phyloP scores from a whole-genome alignment of 2,888 invertebrate species.

The Cephus sareptanus region DNA sequence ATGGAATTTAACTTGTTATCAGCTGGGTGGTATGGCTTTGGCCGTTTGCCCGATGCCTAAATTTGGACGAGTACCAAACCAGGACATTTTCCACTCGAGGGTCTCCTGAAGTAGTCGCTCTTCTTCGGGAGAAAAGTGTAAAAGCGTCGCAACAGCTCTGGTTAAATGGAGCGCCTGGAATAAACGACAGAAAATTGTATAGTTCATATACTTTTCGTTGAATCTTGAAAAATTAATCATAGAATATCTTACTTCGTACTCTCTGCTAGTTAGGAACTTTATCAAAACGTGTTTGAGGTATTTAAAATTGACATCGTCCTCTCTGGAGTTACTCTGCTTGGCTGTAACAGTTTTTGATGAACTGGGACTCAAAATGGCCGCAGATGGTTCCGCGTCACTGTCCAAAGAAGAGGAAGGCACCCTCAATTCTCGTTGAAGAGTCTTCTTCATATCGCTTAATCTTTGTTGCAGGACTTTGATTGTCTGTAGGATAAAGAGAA shows the following conservation, averaged over 20 bases:
- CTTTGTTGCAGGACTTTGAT: constrained; percentile 90
- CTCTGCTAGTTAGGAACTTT: constrained; percentile 90
- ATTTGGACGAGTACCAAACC: constrained; percentile 76
- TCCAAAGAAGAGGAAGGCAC: constrained; percentile 67
- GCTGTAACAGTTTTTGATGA: constrained; percentile 67
- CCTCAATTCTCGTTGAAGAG: constrained; percentile 86
- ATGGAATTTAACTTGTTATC: constrained; percentile 60
- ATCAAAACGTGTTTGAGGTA: constrained; percentile 94
- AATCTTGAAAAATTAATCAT: neutral
- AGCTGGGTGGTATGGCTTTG: constrained; percentile 71
- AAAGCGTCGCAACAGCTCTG: constrained; percentile 85
- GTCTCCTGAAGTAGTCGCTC: constrained; percentile 86
- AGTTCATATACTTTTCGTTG: neutral
- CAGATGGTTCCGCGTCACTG: constrained; percentile 71
- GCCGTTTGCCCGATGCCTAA: constrained; percentile 69
- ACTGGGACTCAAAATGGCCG: constrained; percentile 76
- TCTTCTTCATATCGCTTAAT: constrained; percentile 90
- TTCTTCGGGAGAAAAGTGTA: constrained; percentile 87
- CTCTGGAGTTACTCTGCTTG: constrained; percentile 59
- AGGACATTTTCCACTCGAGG: constrained; percentile 79
- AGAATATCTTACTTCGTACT: constrained; percentile 70
- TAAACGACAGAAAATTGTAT: constrained; percentile 13
- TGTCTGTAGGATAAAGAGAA: constrained; percentile 70
- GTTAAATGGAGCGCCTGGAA: constrained; percentile 89
- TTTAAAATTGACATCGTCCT: constrained; percentile 81